Conservation (phyloP, 2,113 vertebrate species). For the Entomyzon cyanotis region DNA sequence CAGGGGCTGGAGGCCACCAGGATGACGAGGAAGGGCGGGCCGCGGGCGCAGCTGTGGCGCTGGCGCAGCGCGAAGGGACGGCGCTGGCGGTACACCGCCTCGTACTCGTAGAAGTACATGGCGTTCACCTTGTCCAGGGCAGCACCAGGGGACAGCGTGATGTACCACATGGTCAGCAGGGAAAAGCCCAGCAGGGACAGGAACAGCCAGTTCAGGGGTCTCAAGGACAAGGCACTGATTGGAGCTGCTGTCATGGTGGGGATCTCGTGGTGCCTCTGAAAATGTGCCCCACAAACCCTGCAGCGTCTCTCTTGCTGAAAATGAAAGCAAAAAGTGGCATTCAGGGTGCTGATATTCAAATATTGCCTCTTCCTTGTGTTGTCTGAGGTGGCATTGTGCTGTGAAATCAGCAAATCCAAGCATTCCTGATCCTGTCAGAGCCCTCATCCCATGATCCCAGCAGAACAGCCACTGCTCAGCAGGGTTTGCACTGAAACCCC, state of each 20-base stretch:
- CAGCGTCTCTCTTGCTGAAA: not conserved
- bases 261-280: not conserved
- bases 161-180: not conserved
- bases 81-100: slow-evolving; percentile 51
- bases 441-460: rapidly evolving
- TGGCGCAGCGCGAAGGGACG: slow-evolving; percentile 50
- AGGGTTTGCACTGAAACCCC: rapidly evolving
- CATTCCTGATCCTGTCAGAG: rapidly evolving
- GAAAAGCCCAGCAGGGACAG: slow-evolving; percentile 29
- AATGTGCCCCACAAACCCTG: not conserved
- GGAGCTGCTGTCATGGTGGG: rapidly evolving
- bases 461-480: not conserved
- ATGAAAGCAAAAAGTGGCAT: not conserved
- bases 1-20: slow-evolving; percentile 65
- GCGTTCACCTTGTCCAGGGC: slow-evolving; percentile 1
- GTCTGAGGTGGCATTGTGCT: not conserved
- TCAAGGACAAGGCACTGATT: not conserved
- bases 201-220: slow-evolving; percentile 40
- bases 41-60: slow-evolving; percentile 19
- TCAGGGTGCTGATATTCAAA: not conserved
- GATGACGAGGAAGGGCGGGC: slow-evolving; percentile 67
- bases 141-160: not conserved
- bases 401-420: rapidly evolving
- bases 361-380: not conserved
- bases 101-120: slow-evolving; percentile 69